Evolutionary conservation across 2,797 vertebrate species (phyloP).

Genomic region (Pristis pectinata): DNA sequence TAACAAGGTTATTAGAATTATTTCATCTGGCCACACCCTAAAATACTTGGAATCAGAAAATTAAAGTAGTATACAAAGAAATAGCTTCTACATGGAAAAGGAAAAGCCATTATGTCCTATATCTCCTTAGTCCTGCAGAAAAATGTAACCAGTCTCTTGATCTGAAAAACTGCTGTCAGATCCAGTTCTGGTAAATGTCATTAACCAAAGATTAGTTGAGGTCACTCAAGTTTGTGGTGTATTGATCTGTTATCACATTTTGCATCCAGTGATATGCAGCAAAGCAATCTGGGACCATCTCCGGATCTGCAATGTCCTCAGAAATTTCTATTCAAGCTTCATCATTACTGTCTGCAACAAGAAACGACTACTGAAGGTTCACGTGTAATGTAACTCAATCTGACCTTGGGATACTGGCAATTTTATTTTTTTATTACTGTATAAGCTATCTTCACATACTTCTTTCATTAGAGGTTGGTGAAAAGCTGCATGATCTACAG

Average conservation of each 20-base stretch:
- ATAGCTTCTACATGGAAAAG: background rate
- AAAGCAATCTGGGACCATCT: background rate
- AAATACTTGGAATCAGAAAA: background rate
- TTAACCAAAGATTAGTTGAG: background rate
- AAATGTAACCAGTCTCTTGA: background rate
- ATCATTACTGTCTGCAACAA: background rate
- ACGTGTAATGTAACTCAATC: background rate
- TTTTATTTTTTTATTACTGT: background rate
- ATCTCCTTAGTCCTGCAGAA: background rate
- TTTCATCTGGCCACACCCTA: background rate
- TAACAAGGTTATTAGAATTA: background rate
- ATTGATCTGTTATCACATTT: background rate
- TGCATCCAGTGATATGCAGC: background rate
- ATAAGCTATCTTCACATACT: background rate
- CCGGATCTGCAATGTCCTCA: background rate
- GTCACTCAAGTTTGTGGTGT: background rate
- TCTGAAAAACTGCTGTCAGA: background rate
- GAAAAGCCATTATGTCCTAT: background rate
- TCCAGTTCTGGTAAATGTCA: background rate
- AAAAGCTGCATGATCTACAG: background rate
- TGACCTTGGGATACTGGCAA: background rate
- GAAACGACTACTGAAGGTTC: background rate
- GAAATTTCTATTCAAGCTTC: background rate
- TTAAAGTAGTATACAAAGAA: background rate
- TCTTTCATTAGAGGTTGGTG: background rate